phyloP scores from a whole-genome alignment of 2,113 vertebrate genomes.

The Lophotis ruficrista region DNA sequence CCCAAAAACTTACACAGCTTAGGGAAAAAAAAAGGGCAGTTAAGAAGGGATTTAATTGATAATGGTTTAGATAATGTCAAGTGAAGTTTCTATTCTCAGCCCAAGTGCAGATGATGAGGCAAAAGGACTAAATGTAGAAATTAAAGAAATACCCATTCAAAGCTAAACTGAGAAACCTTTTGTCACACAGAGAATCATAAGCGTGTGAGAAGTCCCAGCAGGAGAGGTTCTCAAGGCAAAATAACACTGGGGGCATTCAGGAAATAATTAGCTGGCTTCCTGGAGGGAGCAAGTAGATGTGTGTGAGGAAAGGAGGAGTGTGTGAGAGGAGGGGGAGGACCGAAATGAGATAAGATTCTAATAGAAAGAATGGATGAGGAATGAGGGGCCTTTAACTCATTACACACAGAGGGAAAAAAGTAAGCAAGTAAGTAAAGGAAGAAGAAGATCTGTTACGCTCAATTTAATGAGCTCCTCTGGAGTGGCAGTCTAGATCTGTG shows the following conservation, averaged over 20 bases:
- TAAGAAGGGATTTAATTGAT: slow-evolving; percentile 66
- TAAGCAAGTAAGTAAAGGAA: background rate
- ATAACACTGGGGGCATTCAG: slow-evolving; percentile 55
- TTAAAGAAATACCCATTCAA: slow-evolving; percentile 68
- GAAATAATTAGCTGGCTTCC: slow-evolving; percentile 71
- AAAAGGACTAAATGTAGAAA: slow-evolving; percentile 51
- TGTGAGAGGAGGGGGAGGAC: background rate
- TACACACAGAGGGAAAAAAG: background rate
- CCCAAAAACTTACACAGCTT: background rate
- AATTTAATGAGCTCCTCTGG: slow-evolving; percentile 18
- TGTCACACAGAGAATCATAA: slow-evolving; percentile 58
- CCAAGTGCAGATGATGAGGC: slow-evolving; percentile 32
- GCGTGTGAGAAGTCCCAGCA: slow-evolving; percentile 51
- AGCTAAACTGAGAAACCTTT: slow-evolving; percentile 63
- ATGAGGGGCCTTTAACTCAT: slow-evolving; percentile 12
- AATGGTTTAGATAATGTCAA: slow-evolving; percentile 58
- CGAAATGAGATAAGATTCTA: slow-evolving; percentile 10
- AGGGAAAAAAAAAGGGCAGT: background rate
- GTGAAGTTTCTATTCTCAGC: slow-evolving; percentile 63
- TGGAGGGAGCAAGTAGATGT: slow-evolving; percentile 38
- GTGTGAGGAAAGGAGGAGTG: slow-evolving; percentile 26
- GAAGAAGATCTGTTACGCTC: background rate
- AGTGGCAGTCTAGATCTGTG: background rate
- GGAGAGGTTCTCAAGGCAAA: slow-evolving; percentile 60
- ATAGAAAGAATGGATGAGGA: background rate